Percentiles rank a stretch among this genome's conserved stretches.
These are phyloP conservation scores for Hipparchia semele DNA, from an alignment of 2,888 invertebrate genomes.

Conservation along the genomic window DNA sequence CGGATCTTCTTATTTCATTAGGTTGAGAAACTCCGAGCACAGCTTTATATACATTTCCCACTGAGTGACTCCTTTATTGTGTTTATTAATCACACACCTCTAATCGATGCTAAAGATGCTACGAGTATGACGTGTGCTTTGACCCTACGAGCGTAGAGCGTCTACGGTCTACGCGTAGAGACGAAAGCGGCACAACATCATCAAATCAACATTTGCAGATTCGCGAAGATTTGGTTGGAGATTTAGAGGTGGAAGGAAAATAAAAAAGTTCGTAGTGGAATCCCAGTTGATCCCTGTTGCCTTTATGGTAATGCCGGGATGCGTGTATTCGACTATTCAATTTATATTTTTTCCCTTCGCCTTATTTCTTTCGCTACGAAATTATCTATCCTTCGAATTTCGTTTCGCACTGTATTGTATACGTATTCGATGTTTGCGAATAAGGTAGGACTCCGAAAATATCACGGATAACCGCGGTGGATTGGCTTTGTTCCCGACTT, in stretches of 20 bases:
- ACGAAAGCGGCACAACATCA: conserved; percentile 60
- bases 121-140: not conserved
- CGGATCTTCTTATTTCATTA: too few relatives aligned
- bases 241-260: conserved; percentile 83
- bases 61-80: too few relatives aligned
- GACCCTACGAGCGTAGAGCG: conserved; percentile 29
- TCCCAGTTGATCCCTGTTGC: conserved; percentile 81
- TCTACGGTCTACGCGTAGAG: conserved; percentile 27
- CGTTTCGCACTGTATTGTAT: conserved; percentile 83
- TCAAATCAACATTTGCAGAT: conserved; percentile 84
- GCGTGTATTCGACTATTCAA: conserved; percentile 83
- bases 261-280: conserved; percentile 83
- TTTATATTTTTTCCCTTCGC: conserved; percentile 81
- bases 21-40: too few relatives aligned
- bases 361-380: conserved; percentile 80
- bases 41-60: too few relatives aligned
- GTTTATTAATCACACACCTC: too few relatives aligned
- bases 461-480: conserved; percentile 79
- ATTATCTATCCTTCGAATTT: conserved; percentile 83
- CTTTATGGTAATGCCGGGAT: conserved; percentile 82
- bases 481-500: conserved; percentile 81
- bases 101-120: not conserved
- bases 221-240: conserved; percentile 81
- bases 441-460: conserved; percentile 80
- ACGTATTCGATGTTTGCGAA: conserved; percentile 80